Evolutionary conservation across 2,113 vertebrate genomes (phyloP).

Genomic region (Platycercus adscitus): DNA sequence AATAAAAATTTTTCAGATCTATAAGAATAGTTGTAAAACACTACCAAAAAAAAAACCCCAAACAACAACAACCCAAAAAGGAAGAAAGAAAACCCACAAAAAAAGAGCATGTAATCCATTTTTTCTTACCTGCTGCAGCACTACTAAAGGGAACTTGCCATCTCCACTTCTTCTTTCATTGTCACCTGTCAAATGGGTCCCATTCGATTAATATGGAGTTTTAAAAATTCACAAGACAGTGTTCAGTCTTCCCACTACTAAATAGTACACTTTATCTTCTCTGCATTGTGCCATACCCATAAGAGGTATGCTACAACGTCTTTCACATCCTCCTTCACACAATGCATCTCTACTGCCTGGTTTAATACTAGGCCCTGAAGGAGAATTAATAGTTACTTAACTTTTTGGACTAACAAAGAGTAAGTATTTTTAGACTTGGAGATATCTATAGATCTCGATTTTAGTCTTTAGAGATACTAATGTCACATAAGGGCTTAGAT

Average conservation of each 20-base stretch:
- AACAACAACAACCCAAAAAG: not conserved
- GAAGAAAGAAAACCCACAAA: not conserved
- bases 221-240: not conserved
- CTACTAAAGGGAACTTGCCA: not conserved
- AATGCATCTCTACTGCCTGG: not conserved
- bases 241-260: not conserved
- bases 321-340: not conserved
- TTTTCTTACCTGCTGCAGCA: not conserved
- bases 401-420: not conserved
- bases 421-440: slow-evolving; percentile 28
- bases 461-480: slow-evolving; percentile 31
- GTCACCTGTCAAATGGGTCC: not conserved
- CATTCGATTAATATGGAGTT: not conserved
- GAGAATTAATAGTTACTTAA: slow-evolving; percentile 33
- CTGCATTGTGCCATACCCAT: not conserved
- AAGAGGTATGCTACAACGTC: not conserved
- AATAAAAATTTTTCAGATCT: not conserved
- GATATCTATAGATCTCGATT: not conserved
- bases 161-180: not conserved
- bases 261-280: not conserved
- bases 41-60: not conserved
- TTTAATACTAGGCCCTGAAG: not conserved
- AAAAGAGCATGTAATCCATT: accelerated
- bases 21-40: not conserved
- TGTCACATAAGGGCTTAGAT: slow-evolving; percentile 1